Conservation (phyloP, 1,140 invertebrate genomes). For the Hetaerina americana region DNA sequence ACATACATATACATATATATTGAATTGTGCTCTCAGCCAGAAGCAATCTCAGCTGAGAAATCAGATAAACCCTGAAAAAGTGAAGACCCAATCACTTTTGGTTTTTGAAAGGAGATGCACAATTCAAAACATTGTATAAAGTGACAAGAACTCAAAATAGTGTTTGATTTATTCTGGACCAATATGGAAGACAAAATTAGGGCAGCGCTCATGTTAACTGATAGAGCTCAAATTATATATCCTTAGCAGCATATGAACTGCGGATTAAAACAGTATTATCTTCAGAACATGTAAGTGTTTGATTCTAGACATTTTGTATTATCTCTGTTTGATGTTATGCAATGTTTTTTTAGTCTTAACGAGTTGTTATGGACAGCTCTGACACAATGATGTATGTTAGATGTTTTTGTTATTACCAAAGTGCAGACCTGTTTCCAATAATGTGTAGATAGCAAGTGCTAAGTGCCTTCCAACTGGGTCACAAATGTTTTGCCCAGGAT, state of each 20-base stretch:
- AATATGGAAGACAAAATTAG: neutral
- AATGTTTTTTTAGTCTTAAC: neutral
- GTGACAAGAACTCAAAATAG: neutral
- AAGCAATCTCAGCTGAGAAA: no score
- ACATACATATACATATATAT: no score
- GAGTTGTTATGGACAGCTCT: slow-evolving; percentile 1
- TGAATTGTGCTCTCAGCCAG: no score
- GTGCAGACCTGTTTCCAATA: slow-evolving; percentile 12
- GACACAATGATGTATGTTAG: neutral
- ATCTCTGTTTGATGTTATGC: neutral
- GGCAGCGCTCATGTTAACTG: neutral
- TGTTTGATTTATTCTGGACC: neutral
- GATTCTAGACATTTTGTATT: slow-evolving; percentile 5
- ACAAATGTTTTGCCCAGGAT: slow-evolving; percentile 6
- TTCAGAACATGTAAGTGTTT: slow-evolving; percentile 8
- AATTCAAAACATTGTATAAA: no score
- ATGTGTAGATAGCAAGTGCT: slow-evolving; percentile 12
- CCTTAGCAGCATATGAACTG: neutral
- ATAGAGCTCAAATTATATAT: neutral
- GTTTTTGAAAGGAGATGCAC: no score
- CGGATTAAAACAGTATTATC: slow-evolving; percentile 14
- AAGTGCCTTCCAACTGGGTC: slow-evolving; percentile 14
- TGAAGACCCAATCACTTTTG: no score
- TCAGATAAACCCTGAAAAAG: no score
- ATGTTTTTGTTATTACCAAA: slow-evolving; percentile 11